Evolutionary conservation across 53 echinoderm and acorn worm species (phyloP), one percentile per base, ranked within the genome.

Genomic region (Mesocentrotus franciscanus): DNA sequence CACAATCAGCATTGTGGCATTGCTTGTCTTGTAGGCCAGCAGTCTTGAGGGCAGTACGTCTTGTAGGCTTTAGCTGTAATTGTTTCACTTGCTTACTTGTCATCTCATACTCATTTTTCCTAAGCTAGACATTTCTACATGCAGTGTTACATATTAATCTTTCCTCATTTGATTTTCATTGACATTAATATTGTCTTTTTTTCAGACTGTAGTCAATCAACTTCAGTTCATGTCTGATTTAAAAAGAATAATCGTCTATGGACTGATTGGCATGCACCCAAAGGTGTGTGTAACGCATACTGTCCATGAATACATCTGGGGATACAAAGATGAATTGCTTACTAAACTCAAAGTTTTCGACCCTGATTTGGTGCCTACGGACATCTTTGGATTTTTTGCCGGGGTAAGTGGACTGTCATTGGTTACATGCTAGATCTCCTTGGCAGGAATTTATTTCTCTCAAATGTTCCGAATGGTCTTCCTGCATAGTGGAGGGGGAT

Each of bases 241-340:
- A 0, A 93, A 89, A 4, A 92, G 78, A 78, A 0, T 56, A 12
- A 72, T 20, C 2, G 18, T 96, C 34, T 8, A 30, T 11, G 0
- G 59, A 1, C 13, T 92, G 8, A 95, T 95, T 55, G 87, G 36
- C 29, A 18, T 0, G 26, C 55, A 95, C 42, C 74, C 95, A 56
- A 57, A 90, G 12, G 84, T 95, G 17, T 93, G 84, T 79, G 94
- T 78, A 2, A 95, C 90, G 6, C 83, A 90, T 90, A 90, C 96
- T 0, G 97, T 98, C 22, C 84, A 97, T 74, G 98, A 98, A 61
- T 89, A 97, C 56, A 92, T 98, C 74, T 98, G 97, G 97, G 98
- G 98, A 26, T 98, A 98, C 95, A 64, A 91, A 1, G 97, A 97
- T 85, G 96, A 81, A 11, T 20, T 98, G 76, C 93, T 96, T 34